A percentile compares a stretch with the other conserved stretches of the same genome.
phyloP scores from a whole-genome alignment of 2,797 vertebrate genomes.

The Argya squamiceps region DNA sequence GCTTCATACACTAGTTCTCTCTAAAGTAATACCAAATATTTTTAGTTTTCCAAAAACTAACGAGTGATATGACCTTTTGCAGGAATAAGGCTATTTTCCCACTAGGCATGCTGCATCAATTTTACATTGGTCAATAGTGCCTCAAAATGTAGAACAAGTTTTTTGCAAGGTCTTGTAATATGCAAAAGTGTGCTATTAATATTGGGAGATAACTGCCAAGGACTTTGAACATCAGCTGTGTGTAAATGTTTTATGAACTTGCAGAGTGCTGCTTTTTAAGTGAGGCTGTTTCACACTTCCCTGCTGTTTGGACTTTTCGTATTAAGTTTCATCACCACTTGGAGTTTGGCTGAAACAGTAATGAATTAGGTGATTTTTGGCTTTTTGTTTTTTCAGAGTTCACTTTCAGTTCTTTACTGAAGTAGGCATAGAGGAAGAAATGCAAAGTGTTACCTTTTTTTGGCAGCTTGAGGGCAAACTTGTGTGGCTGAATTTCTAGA shows the following conservation, averaged over 20 bases:
- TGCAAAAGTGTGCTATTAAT: not conserved
- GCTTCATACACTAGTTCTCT: not conserved
- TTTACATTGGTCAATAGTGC: not conserved
- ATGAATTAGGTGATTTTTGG: not conserved
- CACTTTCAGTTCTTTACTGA: not conserved
- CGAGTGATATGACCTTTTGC: not conserved
- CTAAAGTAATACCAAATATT: not conserved
- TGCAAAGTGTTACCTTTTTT: not conserved
- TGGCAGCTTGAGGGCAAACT: not conserved
- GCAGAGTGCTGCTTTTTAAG: not conserved
- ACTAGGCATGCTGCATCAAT: not conserved
- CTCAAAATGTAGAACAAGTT: not conserved
- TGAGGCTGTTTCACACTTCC: not conserved
- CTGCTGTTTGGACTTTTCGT: not conserved
- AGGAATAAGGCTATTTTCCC: not conserved
- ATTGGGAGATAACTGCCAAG: not conserved
- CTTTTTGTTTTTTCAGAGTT: not conserved
- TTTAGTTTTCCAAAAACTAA: not conserved
- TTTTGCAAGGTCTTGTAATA: not conserved
- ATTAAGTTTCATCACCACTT: not conserved
- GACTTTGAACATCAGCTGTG: not conserved
- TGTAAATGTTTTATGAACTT: not conserved
- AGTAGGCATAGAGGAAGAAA: not conserved
- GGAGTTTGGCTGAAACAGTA: not conserved
- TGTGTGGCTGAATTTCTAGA: not conserved